phyloP scores from a whole-genome alignment of 2,113 vertebrate species.

The Ochotona princeps region DNA sequence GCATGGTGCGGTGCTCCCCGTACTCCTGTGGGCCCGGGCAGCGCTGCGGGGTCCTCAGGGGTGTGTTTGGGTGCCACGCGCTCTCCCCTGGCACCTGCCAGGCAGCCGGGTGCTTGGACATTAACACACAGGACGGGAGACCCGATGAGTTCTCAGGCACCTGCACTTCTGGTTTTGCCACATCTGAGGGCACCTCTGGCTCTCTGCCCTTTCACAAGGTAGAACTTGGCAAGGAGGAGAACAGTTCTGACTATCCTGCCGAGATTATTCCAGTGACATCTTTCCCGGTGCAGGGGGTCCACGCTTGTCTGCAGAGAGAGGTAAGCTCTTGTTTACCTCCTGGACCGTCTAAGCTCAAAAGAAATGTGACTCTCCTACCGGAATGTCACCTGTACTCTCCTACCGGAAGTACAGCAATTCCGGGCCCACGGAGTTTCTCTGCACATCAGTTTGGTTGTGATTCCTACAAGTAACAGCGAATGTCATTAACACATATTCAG shows the following conservation, averaged over 20 bases:
- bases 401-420: background rate
- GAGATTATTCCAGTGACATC: constrained; percentile 79
- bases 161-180: constrained; percentile 19
- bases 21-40: constrained; percentile 65
- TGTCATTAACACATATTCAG: background rate
- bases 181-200: background rate
- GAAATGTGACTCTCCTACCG: background rate
- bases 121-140: constrained; percentile 19
- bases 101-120: background rate
- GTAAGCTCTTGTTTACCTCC: background rate
- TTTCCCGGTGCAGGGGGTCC: constrained; percentile 71
- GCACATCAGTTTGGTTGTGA: background rate
- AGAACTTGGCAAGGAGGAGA: constrained; percentile 52
- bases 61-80: constrained; percentile 79
- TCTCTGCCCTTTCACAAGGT: constrained; percentile 21
- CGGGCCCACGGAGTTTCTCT: background rate
- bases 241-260: constrained; percentile 6
- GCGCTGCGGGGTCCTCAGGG: constrained; percentile 78
- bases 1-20: background rate
- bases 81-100: constrained; percentile 76
- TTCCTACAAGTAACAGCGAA: background rate
- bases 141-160: constrained; percentile 34
- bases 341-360: background rate
- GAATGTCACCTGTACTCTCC: background rate
- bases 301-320: background rate